A percentile compares a stretch with the other conserved stretches of the same genome.
Evolutionary conservation across 2,797 vertebrate species (phyloP).

Genomic region (Allenopithecus nigroviridis): DNA sequence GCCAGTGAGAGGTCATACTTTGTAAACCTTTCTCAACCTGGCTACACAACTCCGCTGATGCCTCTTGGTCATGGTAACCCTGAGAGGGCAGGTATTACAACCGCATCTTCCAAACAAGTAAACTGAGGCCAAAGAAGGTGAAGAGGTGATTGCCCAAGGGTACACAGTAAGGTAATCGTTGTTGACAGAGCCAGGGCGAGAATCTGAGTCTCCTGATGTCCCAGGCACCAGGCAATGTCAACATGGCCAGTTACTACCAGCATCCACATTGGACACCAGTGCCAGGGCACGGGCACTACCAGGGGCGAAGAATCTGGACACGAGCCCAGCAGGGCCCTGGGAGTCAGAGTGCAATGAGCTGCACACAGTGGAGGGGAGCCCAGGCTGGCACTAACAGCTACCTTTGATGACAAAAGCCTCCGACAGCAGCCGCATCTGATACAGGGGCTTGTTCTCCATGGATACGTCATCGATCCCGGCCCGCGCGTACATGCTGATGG

Average conservation of each 20-base stretch:
- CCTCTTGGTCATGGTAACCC: neutral
- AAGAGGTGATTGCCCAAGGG: neutral
- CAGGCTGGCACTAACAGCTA: slow-evolving; percentile 70
- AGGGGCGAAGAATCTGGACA: neutral
- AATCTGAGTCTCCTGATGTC: neutral
- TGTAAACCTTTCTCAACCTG: neutral
- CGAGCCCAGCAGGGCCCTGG: neutral
- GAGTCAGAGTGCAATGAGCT: neutral
- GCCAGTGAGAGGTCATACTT: neutral
- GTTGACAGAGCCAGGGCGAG: neutral
- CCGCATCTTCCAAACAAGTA: neutral
- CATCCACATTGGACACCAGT: neutral
- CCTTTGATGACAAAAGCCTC: slow-evolving; percentile 98
- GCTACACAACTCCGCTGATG: neutral
- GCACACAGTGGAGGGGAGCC: neutral
- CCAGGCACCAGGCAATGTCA: accelerated
- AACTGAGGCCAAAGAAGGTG: neutral
- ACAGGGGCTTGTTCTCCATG: slow-evolving; percentile 90
- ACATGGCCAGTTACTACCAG: neutral
- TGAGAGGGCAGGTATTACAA: neutral
- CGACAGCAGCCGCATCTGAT: slow-evolving; percentile 93
- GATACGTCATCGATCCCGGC: slow-evolving; percentile 94
- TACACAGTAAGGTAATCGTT: neutral
- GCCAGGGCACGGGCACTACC: neutral
- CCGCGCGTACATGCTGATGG: slow-evolving; percentile 96